Percentiles rank a stretch among this genome's conserved stretches.
phyloP scores from a whole-genome alignment of 2,888 invertebrate genomes.

The Tupiocoris notatus region DNA sequence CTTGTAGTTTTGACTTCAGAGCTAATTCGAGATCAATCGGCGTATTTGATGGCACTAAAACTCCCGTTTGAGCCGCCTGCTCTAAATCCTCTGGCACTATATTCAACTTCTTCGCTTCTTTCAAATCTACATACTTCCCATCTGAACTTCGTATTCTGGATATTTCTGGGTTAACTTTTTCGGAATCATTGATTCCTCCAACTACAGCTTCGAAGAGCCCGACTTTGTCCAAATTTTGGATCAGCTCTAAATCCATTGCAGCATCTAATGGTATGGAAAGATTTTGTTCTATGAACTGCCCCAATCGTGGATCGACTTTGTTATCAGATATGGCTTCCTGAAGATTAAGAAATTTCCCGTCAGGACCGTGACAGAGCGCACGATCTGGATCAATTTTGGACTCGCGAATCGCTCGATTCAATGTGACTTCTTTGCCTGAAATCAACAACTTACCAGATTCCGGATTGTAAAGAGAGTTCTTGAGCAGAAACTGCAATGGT shows the following conservation, averaged over 20 bases:
- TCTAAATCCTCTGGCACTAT: conserved; percentile 63
- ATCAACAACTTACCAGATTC: conserved; percentile 57
- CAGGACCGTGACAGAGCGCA: conserved; percentile 12
- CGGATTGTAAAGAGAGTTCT: conserved; percentile 19
- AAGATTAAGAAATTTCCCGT: conserved; percentile 23
- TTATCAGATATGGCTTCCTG: conserved; percentile 29
- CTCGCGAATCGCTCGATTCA: conserved; percentile 35
- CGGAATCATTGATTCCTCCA: conserved; percentile 62
- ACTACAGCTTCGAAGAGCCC: conserved; percentile 71
- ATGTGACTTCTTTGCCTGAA: conserved; percentile 77
- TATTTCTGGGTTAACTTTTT: conserved; percentile 64
- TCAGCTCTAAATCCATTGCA: conserved; percentile 77
- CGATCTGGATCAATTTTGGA: conserved; percentile 29
- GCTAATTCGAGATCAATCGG: conserved; percentile 71
- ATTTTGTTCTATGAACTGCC: conserved; percentile 82
- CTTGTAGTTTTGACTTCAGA: conserved; percentile 71
- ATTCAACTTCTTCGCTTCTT: conserved; percentile 68
- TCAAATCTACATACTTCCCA: conserved; percentile 69
- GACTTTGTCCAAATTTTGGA: conserved; percentile 73
- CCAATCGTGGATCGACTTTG: conserved; percentile 61
- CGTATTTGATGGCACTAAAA: conserved; percentile 62
- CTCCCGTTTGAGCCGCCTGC: conserved; percentile 16
- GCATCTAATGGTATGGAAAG: conserved; percentile 79
- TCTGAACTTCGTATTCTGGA: conserved; percentile 72
- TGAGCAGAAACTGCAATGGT: conserved; percentile 33